A percentile compares a stretch with the other conserved stretches of the same genome.
Conservation (phyloP, 2,113 vertebrate species). For the Tetrao urogallus region DNA sequence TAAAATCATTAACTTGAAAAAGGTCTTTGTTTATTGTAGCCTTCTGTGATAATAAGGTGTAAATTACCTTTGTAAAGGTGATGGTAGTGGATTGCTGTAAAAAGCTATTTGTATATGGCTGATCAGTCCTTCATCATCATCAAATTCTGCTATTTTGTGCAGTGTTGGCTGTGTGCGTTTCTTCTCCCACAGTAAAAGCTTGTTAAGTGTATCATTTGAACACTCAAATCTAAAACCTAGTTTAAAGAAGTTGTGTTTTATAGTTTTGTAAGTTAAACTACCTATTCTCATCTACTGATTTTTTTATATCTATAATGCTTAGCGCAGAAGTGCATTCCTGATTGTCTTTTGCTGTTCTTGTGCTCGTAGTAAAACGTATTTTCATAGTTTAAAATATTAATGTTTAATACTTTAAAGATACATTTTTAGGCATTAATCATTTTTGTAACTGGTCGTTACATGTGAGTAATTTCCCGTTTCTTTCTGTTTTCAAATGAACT, state of each 20-base stretch:
- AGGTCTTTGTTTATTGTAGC: neutral
- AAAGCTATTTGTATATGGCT: neutral
- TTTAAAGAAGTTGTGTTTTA: neutral
- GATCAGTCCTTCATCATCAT: conserved; percentile 52
- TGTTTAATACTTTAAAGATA: conserved; percentile 1
- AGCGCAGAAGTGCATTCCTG: conserved; percentile 47
- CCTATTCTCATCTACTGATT: conserved; percentile 45
- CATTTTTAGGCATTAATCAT: conserved; percentile 35
- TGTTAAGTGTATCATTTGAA: neutral
- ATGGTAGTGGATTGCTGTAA: neutral
- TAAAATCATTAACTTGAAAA: neutral
- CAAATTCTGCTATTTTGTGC: conserved; percentile 56
- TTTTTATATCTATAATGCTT: conserved; percentile 45
- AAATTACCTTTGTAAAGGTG: neutral
- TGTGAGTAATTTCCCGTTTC: conserved; percentile 85
- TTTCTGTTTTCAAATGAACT: conserved; percentile 87
- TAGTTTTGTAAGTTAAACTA: neutral
- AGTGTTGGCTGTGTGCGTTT: conserved; percentile 43
- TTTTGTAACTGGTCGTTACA: conserved; percentile 71
- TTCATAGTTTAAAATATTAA: neutral
- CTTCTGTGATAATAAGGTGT: neutral
- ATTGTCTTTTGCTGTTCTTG: conserved; percentile 51
- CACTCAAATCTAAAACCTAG: neutral
- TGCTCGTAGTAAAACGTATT: conserved; percentile 49
- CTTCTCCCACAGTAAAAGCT: conserved; percentile 9